Evolutionary conservation across 2,888 invertebrate species (phyloP).

Genomic region (Cantharis rustica): DNA sequence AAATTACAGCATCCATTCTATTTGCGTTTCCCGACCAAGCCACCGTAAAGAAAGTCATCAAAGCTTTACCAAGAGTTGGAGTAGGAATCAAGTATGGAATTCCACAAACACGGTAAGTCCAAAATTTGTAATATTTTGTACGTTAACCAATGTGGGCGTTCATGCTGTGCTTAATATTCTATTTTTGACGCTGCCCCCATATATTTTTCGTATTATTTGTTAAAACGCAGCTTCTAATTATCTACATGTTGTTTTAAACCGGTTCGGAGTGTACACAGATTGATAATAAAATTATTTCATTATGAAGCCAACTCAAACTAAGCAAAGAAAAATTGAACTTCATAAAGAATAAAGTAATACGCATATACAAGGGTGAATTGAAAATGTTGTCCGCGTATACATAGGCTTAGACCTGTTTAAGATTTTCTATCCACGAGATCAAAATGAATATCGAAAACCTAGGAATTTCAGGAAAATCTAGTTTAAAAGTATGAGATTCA

Average conservation of each 20-base stretch:
- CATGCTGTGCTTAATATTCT: neutral
- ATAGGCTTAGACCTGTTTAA: no score
- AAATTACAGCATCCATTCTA: conserved; percentile 91
- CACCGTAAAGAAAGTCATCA: conserved; percentile 98
- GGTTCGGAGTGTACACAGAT: neutral
- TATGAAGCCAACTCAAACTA: neutral
- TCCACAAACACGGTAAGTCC: conserved; percentile 87
- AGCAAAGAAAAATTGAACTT: neutral
- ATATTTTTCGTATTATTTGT: neutral
- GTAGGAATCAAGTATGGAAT: conserved; percentile 99
- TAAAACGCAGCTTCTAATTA: neutral
- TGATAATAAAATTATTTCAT: neutral
- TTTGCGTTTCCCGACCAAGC: conserved; percentile 97
- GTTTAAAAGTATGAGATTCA: no score
- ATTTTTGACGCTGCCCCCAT: neutral
- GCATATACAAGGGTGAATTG: neutral
- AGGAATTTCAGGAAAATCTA: no score
- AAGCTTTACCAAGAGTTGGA: conserved; percentile 94
- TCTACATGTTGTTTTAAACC: neutral
- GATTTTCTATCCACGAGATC: no score
- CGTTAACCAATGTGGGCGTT: neutral
- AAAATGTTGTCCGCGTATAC: no score
- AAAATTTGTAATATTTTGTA: neutral
- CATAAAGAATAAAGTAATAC: neutral
- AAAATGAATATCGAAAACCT: no score